These are phyloP conservation scores for Chaetorhynchus papuensis DNA, from an alignment of 2,113 vertebrate genomes.

Conservation along the genomic window DNA sequence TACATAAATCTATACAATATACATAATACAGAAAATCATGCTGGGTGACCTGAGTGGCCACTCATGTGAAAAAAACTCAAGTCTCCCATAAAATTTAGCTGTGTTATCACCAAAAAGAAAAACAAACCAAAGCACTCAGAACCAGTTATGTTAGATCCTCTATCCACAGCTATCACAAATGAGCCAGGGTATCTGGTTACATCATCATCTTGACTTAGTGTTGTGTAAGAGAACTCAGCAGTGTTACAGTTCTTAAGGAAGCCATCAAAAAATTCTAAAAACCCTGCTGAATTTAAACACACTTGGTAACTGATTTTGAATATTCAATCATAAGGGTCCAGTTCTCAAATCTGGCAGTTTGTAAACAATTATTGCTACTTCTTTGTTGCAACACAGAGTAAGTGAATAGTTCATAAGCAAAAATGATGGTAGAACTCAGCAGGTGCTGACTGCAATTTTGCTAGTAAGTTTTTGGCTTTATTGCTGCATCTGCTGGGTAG, in stretches of 20 bases:
- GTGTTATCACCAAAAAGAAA: not conserved
- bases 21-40: not conserved
- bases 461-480: not conserved
- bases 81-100: not conserved
- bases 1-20: constrained; percentile 9
- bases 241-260: not conserved
- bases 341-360: not conserved
- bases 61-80: not conserved
- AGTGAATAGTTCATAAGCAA: not conserved
- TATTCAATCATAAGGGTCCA: not conserved
- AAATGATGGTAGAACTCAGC: not conserved
- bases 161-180: constrained; percentile 10
- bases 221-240: not conserved
- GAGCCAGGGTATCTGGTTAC: not conserved
- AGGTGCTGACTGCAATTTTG: not conserved
- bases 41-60: not conserved
- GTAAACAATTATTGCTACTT: not conserved
- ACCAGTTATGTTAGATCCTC: constrained; percentile 5
- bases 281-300: not conserved
- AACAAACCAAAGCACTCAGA: not conserved
- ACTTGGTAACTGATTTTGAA: not conserved
- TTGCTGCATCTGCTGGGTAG: not conserved
- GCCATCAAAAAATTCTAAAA: not conserved
- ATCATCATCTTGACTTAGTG: not conserved
- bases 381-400: not conserved